A percentile compares a stretch with the other conserved stretches of the same genome.
phyloP scores from a whole-genome alignment of 1,140 invertebrate genomes.

The Cherax quadricarinatus region DNA sequence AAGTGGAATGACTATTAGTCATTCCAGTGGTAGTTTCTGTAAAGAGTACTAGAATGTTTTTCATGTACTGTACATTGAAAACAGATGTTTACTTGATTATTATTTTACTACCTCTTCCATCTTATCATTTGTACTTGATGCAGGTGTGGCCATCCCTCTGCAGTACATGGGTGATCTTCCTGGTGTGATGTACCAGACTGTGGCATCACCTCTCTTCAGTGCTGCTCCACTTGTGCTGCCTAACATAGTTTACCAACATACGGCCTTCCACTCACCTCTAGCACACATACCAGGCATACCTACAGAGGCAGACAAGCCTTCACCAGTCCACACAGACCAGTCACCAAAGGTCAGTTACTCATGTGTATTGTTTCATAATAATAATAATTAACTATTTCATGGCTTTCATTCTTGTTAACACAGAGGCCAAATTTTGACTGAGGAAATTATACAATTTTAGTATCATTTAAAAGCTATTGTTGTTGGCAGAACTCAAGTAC shows the following conservation, averaged over 20 bases:
- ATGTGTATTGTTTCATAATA: background rate
- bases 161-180: conserved; percentile 78
- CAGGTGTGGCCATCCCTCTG: conserved; percentile 75
- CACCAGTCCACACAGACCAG: conserved; percentile 48
- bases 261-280: conserved; percentile 54
- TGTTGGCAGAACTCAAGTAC: conserved; percentile 15
- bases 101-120: background rate
- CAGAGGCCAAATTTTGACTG: background rate
- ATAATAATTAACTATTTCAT: background rate
- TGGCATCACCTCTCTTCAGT: conserved; percentile 76
- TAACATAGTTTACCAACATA: conserved; percentile 76
- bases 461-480: conserved; percentile 1
- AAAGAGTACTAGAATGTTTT: too few relatives aligned
- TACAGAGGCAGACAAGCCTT: conserved; percentile 53
- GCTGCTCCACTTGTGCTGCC: conserved; percentile 78
- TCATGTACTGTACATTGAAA: too few relatives aligned
- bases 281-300: conserved; percentile 19
- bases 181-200: conserved; percentile 79
- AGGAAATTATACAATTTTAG: background rate
- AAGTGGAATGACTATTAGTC: too few relatives aligned
- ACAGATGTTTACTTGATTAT: too few relatives aligned
- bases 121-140: background rate
- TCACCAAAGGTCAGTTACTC: conserved; percentile 23
- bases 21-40: too few relatives aligned
- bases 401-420: background rate